phyloP scores from a whole-genome alignment of 1,140 invertebrate species.

The Carposina sasakii region DNA sequence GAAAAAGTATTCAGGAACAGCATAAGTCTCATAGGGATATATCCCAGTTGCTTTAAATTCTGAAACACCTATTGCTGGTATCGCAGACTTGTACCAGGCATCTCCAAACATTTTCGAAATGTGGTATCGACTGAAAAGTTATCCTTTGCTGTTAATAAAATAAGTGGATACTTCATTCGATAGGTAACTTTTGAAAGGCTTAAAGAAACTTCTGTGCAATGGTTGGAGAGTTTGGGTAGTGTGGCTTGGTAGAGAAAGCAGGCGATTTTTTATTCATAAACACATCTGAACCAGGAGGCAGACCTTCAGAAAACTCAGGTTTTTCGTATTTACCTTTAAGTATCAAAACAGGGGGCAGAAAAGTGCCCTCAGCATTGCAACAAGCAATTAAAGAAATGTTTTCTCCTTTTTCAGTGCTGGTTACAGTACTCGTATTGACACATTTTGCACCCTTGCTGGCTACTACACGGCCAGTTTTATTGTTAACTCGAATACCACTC shows the following conservation, averaged over 20 bases:
- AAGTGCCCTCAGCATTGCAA: conserved; percentile 27
- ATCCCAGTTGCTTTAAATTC: too few relatives aligned
- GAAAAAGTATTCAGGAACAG: too few relatives aligned
- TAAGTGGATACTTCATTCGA: conserved; percentile 10
- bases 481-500: conserved; percentile 47
- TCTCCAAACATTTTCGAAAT: too few relatives aligned
- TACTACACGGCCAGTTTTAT: conserved; percentile 19
- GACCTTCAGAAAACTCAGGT: conserved; percentile 28
- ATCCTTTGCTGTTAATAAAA: not conserved
- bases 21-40: too few relatives aligned
- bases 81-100: too few relatives aligned
- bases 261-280: conserved; percentile 32
- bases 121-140: not conserved
- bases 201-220: not conserved
- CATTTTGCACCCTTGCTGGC: conserved; percentile 24
- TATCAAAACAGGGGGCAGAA: conserved; percentile 26
- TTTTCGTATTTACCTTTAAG: conserved; percentile 30
- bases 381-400: conserved; percentile 27
- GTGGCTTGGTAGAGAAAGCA: conserved; percentile 3
- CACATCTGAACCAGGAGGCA: conserved; percentile 32
- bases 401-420: conserved; percentile 30
- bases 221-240: not conserved
- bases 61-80: too few relatives aligned
- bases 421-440: conserved; percentile 19
- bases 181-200: conserved; percentile 7